Conservation (phyloP, 2,888 invertebrate genomes). For the Caenorhabditis sp. region DNA sequence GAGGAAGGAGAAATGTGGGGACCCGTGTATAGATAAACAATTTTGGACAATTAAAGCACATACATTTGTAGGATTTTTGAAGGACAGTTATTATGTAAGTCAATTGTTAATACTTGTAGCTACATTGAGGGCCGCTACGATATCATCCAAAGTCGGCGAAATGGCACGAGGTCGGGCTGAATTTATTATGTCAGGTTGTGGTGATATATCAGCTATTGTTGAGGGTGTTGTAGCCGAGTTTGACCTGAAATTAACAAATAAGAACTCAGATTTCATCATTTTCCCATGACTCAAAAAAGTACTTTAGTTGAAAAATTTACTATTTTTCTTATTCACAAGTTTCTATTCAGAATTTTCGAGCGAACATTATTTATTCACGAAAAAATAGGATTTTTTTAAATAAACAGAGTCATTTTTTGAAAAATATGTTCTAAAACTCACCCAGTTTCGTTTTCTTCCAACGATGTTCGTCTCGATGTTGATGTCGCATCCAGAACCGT, state of each 20-base stretch:
- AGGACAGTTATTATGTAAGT: neutral
- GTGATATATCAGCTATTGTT: neutral
- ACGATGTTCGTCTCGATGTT: constrained; percentile 23
- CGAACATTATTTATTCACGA: too few species aligned
- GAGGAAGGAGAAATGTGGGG: neutral
- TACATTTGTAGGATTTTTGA: neutral
- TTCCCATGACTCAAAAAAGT: too few species aligned
- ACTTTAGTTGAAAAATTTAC: too few species aligned
- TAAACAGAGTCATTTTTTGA: neutral
- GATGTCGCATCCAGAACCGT: neutral
- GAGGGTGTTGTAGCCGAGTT: constrained; percentile 3
- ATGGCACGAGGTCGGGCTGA: constrained; percentile 27
- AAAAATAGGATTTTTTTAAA: too few species aligned
- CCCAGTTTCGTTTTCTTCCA: constrained; percentile 16
- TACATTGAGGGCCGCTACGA: constrained; percentile 29
- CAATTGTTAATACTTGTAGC: constrained; percentile 24
- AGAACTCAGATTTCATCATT: too few species aligned
- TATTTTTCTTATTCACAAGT: too few species aligned
- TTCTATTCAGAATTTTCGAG: too few species aligned
- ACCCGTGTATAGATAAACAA: neutral
- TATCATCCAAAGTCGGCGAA: constrained; percentile 40
- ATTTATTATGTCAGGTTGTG: constrained; percentile 41
- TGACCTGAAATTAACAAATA: constrained; percentile 9
- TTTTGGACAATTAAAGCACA: neutral
- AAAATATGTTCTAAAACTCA: neutral